phyloP scores from a whole-genome alignment of 2,113 vertebrate genomes.

The Taxidea taxus region DNA sequence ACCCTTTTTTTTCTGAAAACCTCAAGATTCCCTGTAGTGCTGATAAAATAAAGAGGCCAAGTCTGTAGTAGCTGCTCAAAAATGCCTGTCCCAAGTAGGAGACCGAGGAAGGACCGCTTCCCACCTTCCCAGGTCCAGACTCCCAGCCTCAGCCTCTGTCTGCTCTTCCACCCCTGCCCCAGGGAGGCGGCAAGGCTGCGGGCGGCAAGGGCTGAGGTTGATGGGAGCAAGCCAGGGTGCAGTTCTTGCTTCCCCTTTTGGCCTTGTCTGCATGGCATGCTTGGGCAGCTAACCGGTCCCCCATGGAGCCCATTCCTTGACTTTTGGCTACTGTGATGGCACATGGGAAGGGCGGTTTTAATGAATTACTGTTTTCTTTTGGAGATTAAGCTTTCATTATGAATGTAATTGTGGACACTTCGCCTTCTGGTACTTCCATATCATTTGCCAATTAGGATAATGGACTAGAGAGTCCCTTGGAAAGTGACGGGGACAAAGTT shows the following conservation, averaged over 20 bases:
- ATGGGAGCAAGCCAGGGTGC: neutral
- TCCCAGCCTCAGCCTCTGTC: neutral
- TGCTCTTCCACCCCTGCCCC: neutral
- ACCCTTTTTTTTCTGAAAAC: neutral
- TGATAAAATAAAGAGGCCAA: neutral
- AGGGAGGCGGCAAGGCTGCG: neutral
- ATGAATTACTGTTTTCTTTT: slow-evolving; percentile 69
- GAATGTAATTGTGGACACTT: slow-evolving; percentile 62
- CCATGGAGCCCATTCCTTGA: neutral
- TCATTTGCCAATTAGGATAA: slow-evolving; percentile 71
- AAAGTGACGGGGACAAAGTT: slow-evolving; percentile 50
- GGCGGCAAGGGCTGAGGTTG: neutral
- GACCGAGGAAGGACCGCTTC: neutral
- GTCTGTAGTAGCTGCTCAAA: neutral
- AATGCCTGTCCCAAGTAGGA: no score
- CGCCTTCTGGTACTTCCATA: slow-evolving; percentile 59
- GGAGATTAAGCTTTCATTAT: slow-evolving; percentile 65
- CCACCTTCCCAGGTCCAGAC: neutral
- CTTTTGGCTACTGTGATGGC: slow-evolving; percentile 24
- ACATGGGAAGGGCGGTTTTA: slow-evolving; percentile 32
- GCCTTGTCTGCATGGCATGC: neutral
- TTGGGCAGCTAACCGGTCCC: neutral
- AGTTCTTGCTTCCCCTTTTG: neutral
- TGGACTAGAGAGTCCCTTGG: slow-evolving; percentile 41
- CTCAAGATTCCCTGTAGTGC: neutral